Evolutionary conservation across 2,888 invertebrate genomes (phyloP).

Genomic region (Cylloceria caligata): DNA sequence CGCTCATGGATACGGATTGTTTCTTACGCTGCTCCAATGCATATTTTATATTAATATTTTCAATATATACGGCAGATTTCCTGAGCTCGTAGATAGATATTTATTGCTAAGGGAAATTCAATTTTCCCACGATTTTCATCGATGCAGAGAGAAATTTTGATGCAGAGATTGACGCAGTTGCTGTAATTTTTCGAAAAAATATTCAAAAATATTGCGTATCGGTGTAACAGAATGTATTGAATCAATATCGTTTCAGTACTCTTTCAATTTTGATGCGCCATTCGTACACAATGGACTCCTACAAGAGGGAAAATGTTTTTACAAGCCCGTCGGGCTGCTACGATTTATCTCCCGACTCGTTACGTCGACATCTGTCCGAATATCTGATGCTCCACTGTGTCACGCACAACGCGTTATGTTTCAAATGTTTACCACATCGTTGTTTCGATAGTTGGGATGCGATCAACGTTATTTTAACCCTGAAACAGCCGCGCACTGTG

Average conservation of each 20-base stretch:
- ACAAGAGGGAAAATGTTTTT: constrained; percentile 42
- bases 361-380: constrained; percentile 46
- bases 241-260: constrained; percentile 35
- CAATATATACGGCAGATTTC: constrained; percentile 24
- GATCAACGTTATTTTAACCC: constrained; percentile 27
- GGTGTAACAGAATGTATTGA: constrained; percentile 33
- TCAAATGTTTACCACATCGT: constrained; percentile 32
- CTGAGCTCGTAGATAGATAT: constrained; percentile 20
- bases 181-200: background rate
- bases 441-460: constrained; percentile 22
- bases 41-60: constrained; percentile 65
- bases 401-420: constrained; percentile 37
- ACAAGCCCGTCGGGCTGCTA: constrained; percentile 23
- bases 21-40: constrained; percentile 53
- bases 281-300: constrained; percentile 6
- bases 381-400: constrained; percentile 34
- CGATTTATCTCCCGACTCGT: constrained; percentile 41
- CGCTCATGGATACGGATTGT: constrained; percentile 33
- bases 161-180: constrained; percentile 15
- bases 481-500: background rate
- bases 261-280: constrained; percentile 22
- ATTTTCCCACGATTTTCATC: constrained; percentile 11
- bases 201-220: background rate
- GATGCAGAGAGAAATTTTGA: constrained; percentile 7
- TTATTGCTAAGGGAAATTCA: background rate